A percentile compares a stretch with the other conserved stretches of the same genome.
These are phyloP conservation scores for Aphrocallistes beatrix DNA, from an alignment of 37 sponge, comb jelly and placozoan species.

Conservation along the genomic window DNA sequence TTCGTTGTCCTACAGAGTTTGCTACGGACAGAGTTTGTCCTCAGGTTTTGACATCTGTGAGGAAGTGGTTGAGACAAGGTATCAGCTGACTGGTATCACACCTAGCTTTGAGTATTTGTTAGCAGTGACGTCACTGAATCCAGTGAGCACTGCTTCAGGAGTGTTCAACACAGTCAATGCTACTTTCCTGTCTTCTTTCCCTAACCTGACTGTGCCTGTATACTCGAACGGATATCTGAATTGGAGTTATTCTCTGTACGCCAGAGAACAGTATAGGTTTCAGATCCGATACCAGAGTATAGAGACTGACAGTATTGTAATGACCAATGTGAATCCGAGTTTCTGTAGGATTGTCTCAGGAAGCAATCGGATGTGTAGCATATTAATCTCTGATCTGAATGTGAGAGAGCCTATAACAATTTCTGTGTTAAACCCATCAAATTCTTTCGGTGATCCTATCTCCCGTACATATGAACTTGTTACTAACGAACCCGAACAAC, in stretches of 20 bases:
- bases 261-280: not conserved
- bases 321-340: not conserved
- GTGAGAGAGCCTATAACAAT: not conserved
- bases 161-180: not conserved
- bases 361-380: not conserved
- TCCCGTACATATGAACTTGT: not conserved
- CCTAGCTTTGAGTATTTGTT: not conserved
- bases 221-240: not conserved
- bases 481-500: no score
- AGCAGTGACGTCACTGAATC: not conserved
- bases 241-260: not conserved
- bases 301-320: not conserved
- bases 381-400: not conserved
- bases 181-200: constrained; percentile 3
- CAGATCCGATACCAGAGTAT: not conserved
- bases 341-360: not conserved
- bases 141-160: not conserved
- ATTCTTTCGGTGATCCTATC: not conserved
- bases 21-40: not conserved
- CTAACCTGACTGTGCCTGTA: not conserved
- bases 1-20: not conserved
- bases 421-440: not conserved
- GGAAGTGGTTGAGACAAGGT: no score
- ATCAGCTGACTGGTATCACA: no score
- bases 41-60: no score